Conservation (phyloP, 2,888 invertebrate species). For the Drosophila neutralis region DNA sequence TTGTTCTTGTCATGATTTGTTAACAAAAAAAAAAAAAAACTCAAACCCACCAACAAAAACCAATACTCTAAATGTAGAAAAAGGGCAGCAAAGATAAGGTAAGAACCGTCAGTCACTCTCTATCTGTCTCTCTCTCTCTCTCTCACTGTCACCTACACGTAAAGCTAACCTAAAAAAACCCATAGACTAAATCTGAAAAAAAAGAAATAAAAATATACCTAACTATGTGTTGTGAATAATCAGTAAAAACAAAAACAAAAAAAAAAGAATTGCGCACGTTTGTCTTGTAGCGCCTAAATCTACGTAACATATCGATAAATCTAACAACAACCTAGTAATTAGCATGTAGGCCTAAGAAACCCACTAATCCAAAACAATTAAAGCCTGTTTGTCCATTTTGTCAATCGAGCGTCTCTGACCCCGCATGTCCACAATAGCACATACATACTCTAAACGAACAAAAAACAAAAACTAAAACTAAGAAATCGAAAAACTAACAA, state of each 20-base stretch:
- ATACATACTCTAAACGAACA: constrained; percentile 33
- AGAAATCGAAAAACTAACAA: constrained; percentile 31
- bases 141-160: constrained; percentile 56
- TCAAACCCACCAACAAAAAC: constrained; percentile 85
- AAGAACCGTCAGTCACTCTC: constrained; percentile 84
- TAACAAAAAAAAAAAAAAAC: constrained; percentile 56
- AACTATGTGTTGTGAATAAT: constrained; percentile 54
- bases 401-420: constrained; percentile 35
- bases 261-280: constrained; percentile 61
- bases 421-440: constrained; percentile 48
- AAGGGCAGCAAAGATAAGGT: constrained; percentile 95
- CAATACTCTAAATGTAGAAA: constrained; percentile 87
- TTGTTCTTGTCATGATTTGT: constrained; percentile 81
- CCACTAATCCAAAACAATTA: constrained; percentile 18
- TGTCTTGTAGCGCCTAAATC: constrained; percentile 64
- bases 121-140: constrained; percentile 24
- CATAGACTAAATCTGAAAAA: constrained; percentile 17
- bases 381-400: constrained; percentile 23
- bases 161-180: constrained; percentile 39
- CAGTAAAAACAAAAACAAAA: constrained; percentile 7
- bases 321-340: constrained; percentile 22
- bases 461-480: constrained; percentile 9
- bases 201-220: constrained; percentile 28
- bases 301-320: constrained; percentile 47
- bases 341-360: constrained; percentile 48